Conservation (phyloP, 2,113 vertebrate species). For the Synchiropus splendidus region DNA sequence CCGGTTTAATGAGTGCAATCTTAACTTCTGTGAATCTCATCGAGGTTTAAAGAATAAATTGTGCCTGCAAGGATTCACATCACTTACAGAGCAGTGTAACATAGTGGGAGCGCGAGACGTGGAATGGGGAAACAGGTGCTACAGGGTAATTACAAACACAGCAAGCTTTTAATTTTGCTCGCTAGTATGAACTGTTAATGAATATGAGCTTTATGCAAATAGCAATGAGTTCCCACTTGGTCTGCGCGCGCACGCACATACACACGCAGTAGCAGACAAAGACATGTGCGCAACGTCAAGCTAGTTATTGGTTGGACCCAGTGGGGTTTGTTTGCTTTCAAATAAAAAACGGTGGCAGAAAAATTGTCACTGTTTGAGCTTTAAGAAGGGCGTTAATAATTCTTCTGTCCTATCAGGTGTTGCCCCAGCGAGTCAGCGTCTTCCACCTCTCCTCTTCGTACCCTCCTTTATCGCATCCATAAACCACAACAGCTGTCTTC, state of each 20-base stretch:
- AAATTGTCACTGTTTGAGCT: too few relatives aligned
- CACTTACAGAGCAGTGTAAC: conserved; percentile 26
- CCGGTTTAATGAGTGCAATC: conserved; percentile 41
- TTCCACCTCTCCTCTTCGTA: too few relatives aligned
- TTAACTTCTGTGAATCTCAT: conserved; percentile 40
- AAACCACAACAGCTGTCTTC: too few relatives aligned
- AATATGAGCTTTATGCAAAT: conserved; percentile 53
- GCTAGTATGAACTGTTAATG: conserved; percentile 57
- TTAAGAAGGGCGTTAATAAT: too few relatives aligned
- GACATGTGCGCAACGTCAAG: not conserved
- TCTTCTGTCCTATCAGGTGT: too few relatives aligned
- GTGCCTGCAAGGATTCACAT: conserved; percentile 24
- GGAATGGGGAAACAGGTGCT: conserved; percentile 49
- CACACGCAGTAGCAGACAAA: not conserved
- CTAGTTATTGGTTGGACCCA: not conserved
- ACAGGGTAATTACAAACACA: conserved; percentile 60
- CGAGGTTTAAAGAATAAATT: conserved; percentile 43
- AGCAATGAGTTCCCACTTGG: conserved; percentile 25
- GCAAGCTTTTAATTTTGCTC: conserved; percentile 63
- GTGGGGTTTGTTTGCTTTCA: too few relatives aligned
- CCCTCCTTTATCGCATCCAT: too few relatives aligned
- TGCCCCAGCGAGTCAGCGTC: too few relatives aligned
- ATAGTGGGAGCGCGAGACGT: conserved; percentile 27
- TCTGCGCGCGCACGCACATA: conserved; percentile 16
- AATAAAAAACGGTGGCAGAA: too few relatives aligned